Conservation (phyloP, 2,888 invertebrate species). For the Petrolisthes manimaculis region DNA sequence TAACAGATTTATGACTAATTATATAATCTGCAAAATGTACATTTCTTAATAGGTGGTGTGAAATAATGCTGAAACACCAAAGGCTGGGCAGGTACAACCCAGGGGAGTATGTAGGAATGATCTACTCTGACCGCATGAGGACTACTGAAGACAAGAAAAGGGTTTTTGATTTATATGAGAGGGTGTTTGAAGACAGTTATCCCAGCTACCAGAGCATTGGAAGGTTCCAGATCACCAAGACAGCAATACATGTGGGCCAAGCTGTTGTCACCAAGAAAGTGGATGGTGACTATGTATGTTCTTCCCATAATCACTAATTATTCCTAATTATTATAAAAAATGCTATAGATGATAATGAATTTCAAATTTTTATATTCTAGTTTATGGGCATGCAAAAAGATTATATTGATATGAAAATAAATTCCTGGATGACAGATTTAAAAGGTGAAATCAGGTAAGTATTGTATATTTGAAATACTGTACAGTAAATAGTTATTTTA, state of each 20-base stretch:
- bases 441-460: too few species aligned
- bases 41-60: constrained; percentile 62
- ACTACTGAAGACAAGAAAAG: constrained; percentile 81
- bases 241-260: constrained; percentile 46
- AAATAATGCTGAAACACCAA: constrained; percentile 59
- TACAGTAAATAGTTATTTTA: too few species aligned
- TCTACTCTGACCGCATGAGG: constrained; percentile 91
- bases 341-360: too few species aligned
- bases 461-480: too few species aligned
- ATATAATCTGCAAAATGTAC: too few species aligned
- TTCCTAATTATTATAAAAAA: not conserved
- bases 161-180: constrained; percentile 74
- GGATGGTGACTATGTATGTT: constrained; percentile 43
- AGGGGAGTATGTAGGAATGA: constrained; percentile 79
- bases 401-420: too few species aligned
- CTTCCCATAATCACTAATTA: not conserved
- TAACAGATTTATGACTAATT: too few species aligned
- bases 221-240: constrained; percentile 40
- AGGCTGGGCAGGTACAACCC: constrained; percentile 69
- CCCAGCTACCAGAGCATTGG: constrained; percentile 65
- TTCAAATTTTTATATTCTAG: too few species aligned
- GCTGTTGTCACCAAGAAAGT: constrained; percentile 36
- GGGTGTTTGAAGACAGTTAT: constrained; percentile 72
- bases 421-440: too few species aligned
- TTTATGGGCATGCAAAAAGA: too few species aligned